A percentile compares a stretch with the other conserved stretches of the same genome.
Evolutionary conservation across 2,113 vertebrate genomes (phyloP).

Genomic region (Megaptera novaeangliae): DNA sequence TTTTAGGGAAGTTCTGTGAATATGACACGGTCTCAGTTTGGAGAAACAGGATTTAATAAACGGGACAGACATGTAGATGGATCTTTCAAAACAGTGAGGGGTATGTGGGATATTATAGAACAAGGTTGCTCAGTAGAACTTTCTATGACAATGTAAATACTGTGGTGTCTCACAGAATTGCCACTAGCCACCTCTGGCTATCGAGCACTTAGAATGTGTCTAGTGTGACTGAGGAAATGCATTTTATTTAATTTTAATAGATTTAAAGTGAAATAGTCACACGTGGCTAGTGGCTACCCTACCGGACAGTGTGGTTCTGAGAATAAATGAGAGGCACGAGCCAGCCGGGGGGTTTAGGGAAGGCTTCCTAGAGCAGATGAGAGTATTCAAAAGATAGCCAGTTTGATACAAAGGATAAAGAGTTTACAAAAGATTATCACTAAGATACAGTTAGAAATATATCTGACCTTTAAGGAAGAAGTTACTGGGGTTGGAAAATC

Average conservation of each 20-base stretch:
- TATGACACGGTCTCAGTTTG: not conserved
- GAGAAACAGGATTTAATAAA: not conserved
- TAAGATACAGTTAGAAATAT: not conserved
- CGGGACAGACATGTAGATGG: not conserved
- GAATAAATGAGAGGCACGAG: not conserved
- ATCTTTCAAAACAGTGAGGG: not conserved
- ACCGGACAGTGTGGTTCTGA: not conserved
- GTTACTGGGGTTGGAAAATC: not conserved
- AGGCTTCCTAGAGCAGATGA: not conserved
- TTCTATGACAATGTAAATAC: not conserved
- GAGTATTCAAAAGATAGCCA: not conserved
- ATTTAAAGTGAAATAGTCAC: not conserved
- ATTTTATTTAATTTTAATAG: not conserved
- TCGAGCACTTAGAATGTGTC: not conserved
- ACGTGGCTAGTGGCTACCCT: not conserved
- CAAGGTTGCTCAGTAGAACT: not conserved
- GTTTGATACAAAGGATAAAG: not conserved
- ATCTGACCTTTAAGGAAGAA: not conserved
- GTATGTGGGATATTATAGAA: accelerated
- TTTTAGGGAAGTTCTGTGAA: not conserved
- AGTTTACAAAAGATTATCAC: not conserved
- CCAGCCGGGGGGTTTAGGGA: not conserved
- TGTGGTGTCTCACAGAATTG: not conserved
- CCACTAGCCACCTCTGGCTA: accelerated
- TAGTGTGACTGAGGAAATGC: not conserved